These are phyloP conservation scores for Hyaena hyaena DNA, from an alignment of 2,113 vertebrate species.

Conservation along the genomic window DNA sequence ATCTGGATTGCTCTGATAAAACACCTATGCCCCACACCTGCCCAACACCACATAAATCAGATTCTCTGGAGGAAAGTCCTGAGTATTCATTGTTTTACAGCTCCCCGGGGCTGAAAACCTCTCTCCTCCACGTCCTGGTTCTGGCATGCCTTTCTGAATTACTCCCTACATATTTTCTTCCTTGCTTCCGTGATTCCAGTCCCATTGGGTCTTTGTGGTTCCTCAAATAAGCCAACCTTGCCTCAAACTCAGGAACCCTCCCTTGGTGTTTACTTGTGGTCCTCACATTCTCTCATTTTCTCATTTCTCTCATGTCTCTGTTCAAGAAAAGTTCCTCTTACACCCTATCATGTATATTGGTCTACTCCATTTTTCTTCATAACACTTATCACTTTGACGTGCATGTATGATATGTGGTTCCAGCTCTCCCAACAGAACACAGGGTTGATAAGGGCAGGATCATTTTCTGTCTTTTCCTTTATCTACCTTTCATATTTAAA, in stretches of 20 bases:
- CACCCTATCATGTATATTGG: rapidly evolving
- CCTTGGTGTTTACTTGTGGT: neutral
- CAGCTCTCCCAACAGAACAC: neutral
- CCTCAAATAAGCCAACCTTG: neutral
- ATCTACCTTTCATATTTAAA: neutral
- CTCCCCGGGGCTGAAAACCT: neutral
- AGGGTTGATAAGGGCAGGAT: neutral
- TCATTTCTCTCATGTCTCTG: neutral
- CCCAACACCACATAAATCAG: neutral
- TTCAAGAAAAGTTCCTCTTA: neutral
- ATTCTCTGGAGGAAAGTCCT: neutral
- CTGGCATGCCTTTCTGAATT: neutral
- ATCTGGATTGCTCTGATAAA: neutral
- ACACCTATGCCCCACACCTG: neutral
- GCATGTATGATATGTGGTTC: neutral
- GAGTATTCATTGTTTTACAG: neutral
- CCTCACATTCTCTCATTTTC: neutral
- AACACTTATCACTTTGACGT: neutral
- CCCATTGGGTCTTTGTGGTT: neutral
- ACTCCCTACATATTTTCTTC: neutral
- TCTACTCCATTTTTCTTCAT: neutral
- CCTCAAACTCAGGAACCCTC: neutral
- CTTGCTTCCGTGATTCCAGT: neutral
- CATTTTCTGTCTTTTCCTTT: neutral
- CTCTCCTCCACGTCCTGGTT: neutral